These are phyloP conservation scores for Polypedilum pembai DNA, from an alignment of 1,140 invertebrate genomes.

Conservation along the genomic window DNA sequence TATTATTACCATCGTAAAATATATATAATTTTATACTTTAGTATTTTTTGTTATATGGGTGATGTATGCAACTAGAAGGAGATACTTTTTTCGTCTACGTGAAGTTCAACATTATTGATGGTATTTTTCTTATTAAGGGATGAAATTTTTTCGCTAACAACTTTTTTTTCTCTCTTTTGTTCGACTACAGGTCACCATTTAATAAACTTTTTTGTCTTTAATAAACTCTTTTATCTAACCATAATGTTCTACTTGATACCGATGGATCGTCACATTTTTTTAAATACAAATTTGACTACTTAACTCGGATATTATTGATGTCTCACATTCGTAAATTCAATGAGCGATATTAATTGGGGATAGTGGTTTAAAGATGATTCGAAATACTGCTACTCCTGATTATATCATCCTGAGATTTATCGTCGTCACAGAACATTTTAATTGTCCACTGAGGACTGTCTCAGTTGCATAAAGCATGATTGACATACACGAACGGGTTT, in stretches of 20 bases:
- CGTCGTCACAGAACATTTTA: not conserved
- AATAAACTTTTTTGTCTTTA: not conserved
- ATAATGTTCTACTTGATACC: no score
- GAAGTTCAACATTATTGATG: not conserved
- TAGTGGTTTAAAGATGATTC: no score
- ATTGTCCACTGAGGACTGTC: conserved; percentile 1
- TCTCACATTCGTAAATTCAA: no score
- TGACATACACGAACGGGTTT: conserved; percentile 89
- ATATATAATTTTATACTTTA: not conserved
- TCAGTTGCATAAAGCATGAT: conserved; percentile 56
- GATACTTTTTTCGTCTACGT: not conserved
- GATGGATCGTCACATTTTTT: no score
- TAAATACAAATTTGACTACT: no score
- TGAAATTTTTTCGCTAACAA: not conserved
- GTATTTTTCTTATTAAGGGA: not conserved
- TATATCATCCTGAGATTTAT: no score
- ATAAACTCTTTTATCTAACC: no score
- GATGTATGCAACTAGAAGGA: not conserved
- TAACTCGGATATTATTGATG: no score
- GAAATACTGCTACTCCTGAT: not conserved
- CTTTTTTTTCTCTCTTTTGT: not conserved
- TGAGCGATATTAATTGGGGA: no score
- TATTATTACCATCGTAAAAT: no score
- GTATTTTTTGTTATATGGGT: not conserved
- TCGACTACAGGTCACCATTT: conserved; percentile 3